Conservation (phyloP, 2,888 invertebrate species). For the Aspidapion aeneum region DNA sequence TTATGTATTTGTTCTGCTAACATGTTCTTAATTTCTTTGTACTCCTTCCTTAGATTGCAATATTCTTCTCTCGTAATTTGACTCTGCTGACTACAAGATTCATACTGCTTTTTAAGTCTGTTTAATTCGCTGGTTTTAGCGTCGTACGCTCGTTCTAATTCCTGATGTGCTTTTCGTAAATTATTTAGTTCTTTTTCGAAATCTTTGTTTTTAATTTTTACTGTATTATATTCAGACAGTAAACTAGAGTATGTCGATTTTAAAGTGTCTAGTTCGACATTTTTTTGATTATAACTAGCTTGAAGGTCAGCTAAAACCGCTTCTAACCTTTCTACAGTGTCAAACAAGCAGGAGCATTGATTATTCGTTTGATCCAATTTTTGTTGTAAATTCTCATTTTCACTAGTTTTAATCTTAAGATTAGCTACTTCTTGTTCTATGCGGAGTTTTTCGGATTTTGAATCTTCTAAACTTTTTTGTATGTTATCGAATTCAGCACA, state of each 20-base stretch:
- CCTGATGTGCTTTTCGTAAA: neutral
- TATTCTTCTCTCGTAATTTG: constrained; percentile 24
- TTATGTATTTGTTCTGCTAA: constrained; percentile 21
- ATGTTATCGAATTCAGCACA: neutral
- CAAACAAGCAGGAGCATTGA: neutral
- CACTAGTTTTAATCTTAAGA: neutral
- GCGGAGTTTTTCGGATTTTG: neutral
- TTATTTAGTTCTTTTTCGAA: constrained; percentile 4
- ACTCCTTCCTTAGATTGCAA: constrained; percentile 24
- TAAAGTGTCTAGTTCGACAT: neutral
- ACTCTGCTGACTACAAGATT: constrained; percentile 15
- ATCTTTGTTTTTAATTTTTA: neutral
- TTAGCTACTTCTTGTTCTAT: neutral
- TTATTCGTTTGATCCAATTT: neutral
- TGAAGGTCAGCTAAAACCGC: neutral
- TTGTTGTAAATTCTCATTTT: neutral
- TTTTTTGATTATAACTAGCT: neutral
- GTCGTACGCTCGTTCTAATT: constrained; percentile 8
- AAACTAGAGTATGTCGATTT: neutral
- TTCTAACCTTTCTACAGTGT: constrained; percentile 1
- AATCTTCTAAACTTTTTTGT: neutral
- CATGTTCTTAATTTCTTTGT: constrained; percentile 24
- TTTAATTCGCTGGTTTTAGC: constrained; percentile 8
- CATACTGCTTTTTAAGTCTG: constrained; percentile 14
- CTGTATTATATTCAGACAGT: neutral